A percentile compares a stretch with the other conserved stretches of the same genome.
Evolutionary conservation across 2,113 vertebrate species (phyloP).

Genomic region (Microtus montanus): DNA sequence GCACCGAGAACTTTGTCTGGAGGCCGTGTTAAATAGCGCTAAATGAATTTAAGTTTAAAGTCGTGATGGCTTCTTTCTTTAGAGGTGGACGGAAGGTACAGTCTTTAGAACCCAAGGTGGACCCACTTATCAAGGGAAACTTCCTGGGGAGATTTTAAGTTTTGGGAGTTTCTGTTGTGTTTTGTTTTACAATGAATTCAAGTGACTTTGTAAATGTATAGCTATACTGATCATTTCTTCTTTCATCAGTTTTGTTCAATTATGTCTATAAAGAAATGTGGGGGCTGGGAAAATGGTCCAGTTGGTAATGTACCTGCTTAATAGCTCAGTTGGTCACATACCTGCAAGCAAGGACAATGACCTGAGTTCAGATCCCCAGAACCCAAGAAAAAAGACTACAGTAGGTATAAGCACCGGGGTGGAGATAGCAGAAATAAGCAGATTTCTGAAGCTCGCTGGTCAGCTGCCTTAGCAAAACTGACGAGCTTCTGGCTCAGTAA

Average conservation of each 20-base stretch:
- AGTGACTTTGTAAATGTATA: neutral
- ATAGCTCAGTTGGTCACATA: neutral
- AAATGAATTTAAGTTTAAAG: neutral
- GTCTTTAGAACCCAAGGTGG: neutral
- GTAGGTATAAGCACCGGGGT: neutral
- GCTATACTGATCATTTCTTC: constrained; percentile 20
- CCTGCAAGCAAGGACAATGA: neutral
- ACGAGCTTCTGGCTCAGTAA: neutral
- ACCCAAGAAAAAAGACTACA: neutral
- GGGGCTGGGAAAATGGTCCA: neutral
- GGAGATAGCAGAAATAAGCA: neutral
- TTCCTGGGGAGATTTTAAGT: neutral
- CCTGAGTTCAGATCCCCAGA: neutral
- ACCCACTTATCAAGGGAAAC: neutral
- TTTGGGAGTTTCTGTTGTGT: neutral
- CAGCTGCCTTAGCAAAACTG: neutral
- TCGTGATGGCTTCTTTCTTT: neutral
- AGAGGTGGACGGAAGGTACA: neutral
- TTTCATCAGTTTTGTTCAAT: neutral
- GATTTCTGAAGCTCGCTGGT: neutral
- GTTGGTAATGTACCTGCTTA: neutral
- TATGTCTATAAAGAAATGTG: neutral
- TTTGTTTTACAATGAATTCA: neutral
- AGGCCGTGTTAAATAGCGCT: neutral
- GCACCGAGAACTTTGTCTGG: neutral